Evolutionary conservation across 2,113 vertebrate species (phyloP).

Genomic region (Urocitellus parryii): DNA sequence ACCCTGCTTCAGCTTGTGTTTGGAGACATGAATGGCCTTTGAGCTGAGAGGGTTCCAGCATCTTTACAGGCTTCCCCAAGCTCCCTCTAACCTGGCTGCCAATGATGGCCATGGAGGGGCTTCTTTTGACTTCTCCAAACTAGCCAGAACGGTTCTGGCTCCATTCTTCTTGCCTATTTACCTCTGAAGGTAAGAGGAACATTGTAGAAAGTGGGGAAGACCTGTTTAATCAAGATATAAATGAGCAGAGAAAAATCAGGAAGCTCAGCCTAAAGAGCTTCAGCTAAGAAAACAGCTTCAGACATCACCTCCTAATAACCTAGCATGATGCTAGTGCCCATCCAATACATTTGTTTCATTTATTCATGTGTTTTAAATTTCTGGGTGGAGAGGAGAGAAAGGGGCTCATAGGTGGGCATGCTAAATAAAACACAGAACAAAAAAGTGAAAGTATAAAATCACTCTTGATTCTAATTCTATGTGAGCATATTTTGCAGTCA

Average conservation of each 20-base stretch:
- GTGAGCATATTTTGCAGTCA: neutral
- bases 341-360: neutral
- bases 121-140: neutral
- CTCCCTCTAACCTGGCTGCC: neutral
- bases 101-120: neutral
- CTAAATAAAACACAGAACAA: neutral
- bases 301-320: neutral
- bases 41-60: neutral
- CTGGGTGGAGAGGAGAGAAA: neutral
- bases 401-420: neutral
- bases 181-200: neutral
- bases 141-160: neutral
- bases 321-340: neutral
- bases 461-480: neutral
- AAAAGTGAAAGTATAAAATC: neutral
- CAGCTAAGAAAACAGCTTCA: neutral
- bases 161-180: neutral
- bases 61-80: neutral
- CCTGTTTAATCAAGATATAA: neutral
- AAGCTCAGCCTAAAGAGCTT: neutral
- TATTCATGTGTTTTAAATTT: constrained; percentile 7
- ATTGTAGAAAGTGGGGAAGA: neutral
- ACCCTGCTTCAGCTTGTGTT: neutral
- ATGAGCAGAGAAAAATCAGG: neutral
- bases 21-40: neutral